Conservation (phyloP, 2,113 vertebrate genomes). For the Mesitornis unicolor region DNA sequence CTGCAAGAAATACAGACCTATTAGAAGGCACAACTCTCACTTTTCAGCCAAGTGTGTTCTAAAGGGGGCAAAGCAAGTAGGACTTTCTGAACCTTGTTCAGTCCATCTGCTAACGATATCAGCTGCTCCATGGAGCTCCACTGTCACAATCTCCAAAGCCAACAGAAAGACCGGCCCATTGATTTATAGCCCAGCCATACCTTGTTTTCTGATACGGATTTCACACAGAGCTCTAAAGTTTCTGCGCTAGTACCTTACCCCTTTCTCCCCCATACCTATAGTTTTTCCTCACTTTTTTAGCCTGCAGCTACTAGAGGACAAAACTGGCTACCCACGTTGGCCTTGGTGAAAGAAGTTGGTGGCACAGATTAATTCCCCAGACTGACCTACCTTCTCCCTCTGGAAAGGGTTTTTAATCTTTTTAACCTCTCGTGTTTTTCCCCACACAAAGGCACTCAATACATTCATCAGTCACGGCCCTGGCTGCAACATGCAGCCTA, state of each 20-base stretch:
- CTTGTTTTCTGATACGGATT: background rate
- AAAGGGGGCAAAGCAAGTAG: background rate
- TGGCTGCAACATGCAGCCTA: background rate
- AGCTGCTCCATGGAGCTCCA: background rate
- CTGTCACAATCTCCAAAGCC: background rate
- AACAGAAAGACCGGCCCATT: background rate
- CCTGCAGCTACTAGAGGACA: background rate
- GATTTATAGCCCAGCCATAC: background rate
- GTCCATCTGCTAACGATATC: background rate
- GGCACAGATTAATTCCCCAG: background rate
- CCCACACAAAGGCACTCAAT: background rate
- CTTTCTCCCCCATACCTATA: background rate
- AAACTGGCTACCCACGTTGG: background rate
- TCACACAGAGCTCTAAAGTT: background rate
- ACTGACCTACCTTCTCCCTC: background rate
- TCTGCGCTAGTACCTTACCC: background rate
- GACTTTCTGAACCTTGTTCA: background rate
- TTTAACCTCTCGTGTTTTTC: background rate
- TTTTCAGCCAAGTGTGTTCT: background rate
- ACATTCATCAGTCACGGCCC: background rate
- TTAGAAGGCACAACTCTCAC: background rate
- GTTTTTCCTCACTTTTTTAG: background rate
- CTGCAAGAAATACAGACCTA: slow-evolving; percentile 55
- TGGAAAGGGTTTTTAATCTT: background rate
- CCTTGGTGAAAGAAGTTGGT: background rate